phyloP scores from a whole-genome alignment of 2,797 vertebrate genomes.

The Scolopax bukidnonensis region DNA sequence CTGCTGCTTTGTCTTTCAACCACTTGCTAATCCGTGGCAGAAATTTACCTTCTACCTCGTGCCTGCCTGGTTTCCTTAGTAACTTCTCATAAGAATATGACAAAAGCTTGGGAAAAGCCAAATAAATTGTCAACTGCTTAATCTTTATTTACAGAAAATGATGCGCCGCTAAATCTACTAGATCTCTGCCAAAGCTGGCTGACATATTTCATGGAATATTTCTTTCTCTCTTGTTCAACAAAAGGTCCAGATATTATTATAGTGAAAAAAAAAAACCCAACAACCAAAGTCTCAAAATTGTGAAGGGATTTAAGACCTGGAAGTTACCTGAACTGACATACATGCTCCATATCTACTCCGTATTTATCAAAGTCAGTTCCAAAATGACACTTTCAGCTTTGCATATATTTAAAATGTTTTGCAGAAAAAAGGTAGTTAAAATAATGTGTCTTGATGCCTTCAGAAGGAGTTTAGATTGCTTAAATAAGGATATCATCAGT shows the following conservation, averaged over 20 bases:
- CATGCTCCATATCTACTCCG: accelerated
- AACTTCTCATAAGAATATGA: neutral
- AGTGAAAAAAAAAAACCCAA: neutral
- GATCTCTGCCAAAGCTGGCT: neutral
- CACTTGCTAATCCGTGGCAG: neutral
- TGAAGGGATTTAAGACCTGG: neutral
- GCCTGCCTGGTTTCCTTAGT: constrained; percentile 41
- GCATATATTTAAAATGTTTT: neutral
- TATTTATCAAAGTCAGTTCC: neutral
- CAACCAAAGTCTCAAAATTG: neutral
- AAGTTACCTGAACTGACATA: neutral
- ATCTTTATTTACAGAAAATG: neutral
- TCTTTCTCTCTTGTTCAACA: neutral
- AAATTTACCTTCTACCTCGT: neutral
- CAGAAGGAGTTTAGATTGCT: neutral
- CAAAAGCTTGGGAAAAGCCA: neutral
- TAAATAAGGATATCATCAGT: neutral
- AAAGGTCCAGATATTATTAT: neutral
- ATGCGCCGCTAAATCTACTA: neutral
- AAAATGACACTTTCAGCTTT: neutral
- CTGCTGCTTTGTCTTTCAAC: neutral
- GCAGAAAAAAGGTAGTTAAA: neutral
- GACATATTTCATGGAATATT: neutral
- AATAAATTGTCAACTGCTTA: neutral
- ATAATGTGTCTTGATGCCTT: neutral